Evolutionary conservation across 1,140 invertebrate genomes (phyloP).

Genomic region (Aricia agestis): DNA sequence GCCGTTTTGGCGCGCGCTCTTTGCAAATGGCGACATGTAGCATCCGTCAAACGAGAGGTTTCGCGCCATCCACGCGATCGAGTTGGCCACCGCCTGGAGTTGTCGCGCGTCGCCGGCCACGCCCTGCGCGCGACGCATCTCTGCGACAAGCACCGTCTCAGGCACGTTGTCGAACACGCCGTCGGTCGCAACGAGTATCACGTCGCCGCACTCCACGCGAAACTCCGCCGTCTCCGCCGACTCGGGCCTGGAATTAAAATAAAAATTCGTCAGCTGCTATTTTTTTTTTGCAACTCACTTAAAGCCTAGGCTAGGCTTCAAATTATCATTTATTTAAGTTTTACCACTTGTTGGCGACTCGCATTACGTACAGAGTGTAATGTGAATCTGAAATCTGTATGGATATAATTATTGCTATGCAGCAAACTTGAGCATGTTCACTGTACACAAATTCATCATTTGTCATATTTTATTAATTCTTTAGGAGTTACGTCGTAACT

Average conservation of each 20-base stretch:
- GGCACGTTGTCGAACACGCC: conserved; percentile 99
- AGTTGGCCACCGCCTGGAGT: conserved; percentile 93
- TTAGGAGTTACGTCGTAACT: too few species aligned
- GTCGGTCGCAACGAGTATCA: conserved; percentile 96
- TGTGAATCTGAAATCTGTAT: too few species aligned
- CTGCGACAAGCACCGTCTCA: conserved; percentile 89
- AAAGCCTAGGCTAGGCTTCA: too few species aligned
- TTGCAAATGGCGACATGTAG: conserved; percentile 97
- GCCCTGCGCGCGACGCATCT: conserved; percentile 80
- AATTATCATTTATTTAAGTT: too few species aligned
- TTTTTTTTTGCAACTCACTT: neutral
- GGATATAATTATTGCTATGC: too few species aligned
- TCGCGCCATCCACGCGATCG: conserved; percentile 95
- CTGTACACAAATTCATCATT: neutral
- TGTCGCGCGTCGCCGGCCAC: conserved; percentile 78
- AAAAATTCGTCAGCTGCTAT: neutral
- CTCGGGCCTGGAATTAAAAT: conserved; percentile 82
- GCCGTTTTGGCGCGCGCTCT: conserved; percentile 93
- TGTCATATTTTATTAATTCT: too few species aligned
- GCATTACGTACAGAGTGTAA: too few species aligned
- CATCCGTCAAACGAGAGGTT: conserved; percentile 94
- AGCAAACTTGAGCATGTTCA: too few species aligned
- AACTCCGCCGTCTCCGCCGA: conserved; percentile 94
- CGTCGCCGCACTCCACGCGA: conserved; percentile 94
- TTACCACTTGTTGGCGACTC: too few species aligned